These are phyloP conservation scores for Dicerorhinus sumatrensis DNA, from an alignment of 2,113 vertebrate genomes.

Conservation along the genomic window DNA sequence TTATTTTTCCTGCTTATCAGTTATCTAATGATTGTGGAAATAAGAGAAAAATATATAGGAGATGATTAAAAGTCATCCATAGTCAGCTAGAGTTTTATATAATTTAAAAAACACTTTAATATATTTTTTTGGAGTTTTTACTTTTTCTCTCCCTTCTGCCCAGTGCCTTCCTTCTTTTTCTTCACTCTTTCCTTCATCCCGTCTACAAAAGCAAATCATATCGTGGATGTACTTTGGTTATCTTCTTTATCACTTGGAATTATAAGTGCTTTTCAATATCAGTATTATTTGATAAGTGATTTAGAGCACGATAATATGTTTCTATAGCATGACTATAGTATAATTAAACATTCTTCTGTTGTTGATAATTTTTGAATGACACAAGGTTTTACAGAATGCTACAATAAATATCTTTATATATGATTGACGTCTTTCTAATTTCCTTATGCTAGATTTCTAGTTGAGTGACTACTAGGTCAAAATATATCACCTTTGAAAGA, in stretches of 20 bases:
- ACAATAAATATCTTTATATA: neutral
- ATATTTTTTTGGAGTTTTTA: neutral
- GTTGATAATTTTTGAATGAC: neutral
- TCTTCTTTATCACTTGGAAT: neutral
- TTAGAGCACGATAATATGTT: neutral
- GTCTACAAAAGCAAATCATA: neutral
- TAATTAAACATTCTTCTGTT: neutral
- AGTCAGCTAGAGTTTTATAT: neutral
- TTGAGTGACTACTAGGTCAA: neutral
- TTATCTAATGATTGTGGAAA: neutral
- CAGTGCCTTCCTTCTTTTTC: neutral
- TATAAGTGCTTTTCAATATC: neutral
- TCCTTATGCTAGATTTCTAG: neutral
- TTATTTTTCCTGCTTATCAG: neutral
- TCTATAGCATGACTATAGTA: neutral
- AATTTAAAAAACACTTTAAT: neutral
- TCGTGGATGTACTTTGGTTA: neutral
- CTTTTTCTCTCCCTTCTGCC: neutral
- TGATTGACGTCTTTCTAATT: neutral
- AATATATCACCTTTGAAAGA: neutral
- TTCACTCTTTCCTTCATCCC: neutral
- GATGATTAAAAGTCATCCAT: neutral
- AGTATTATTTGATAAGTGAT: slow-evolving; percentile 22
- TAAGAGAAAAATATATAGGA: neutral
- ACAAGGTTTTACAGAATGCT: neutral